Conservation (phyloP, 2,797 vertebrate species). For the Poecilia wingei region DNA sequence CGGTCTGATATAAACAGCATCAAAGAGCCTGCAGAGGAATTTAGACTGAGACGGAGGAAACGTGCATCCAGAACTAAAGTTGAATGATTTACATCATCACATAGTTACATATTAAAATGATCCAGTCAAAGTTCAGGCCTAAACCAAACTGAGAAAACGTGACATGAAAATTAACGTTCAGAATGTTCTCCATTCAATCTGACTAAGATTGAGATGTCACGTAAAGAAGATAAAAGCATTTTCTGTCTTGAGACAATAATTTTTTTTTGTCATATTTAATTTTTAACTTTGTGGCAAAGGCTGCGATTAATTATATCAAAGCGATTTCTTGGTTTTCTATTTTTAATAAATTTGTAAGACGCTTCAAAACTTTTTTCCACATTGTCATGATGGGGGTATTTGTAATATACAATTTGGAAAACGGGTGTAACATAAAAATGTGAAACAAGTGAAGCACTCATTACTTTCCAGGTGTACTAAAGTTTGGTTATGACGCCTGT, state of each 20-base stretch:
- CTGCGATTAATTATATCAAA: too few species aligned
- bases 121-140: neutral
- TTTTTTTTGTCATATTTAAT: too few species aligned
- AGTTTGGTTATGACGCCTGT: neutral
- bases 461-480: too few species aligned
- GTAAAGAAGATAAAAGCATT: neutral
- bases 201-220: neutral
- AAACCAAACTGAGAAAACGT: neutral
- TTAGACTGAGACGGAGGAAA: neutral
- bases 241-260: too few species aligned
- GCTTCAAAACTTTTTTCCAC: too few species aligned
- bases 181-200: neutral
- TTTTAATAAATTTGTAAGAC: too few species aligned
- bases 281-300: too few species aligned
- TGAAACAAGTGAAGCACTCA: too few species aligned
- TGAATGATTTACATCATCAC: neutral
- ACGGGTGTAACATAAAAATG: too few species aligned
- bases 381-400: too few species aligned
- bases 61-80: neutral
- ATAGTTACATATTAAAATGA: neutral
- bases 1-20: neutral
- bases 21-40: neutral
- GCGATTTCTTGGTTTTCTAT: too few species aligned
- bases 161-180: neutral
- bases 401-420: too few species aligned